Evolutionary conservation across 2,797 vertebrate genomes (phyloP), one percentile per base, ranked within the genome.

Genomic region (Odontamblyopus lacepedii): DNA sequence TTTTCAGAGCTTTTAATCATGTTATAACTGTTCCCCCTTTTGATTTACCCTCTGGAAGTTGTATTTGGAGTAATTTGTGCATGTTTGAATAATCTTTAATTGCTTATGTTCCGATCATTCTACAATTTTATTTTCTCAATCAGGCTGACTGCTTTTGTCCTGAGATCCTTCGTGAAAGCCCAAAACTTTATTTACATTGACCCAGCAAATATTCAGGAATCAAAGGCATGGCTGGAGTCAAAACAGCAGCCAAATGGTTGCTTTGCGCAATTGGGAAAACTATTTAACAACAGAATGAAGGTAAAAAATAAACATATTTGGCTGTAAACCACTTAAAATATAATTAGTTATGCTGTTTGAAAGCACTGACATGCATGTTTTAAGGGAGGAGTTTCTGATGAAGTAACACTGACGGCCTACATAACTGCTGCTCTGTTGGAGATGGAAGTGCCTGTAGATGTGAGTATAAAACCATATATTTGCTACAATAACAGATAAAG

Each of bases 121-220:
- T 38, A 2, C 35, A 38, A 9, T 38, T 38, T 38, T 38, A 38
- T 38, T 38, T 38, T 38, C 35, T 38, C 35, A 38, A 3, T 38
- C 60, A 96, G 95, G 95, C 79, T 97, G 82, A 97, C 96, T 5
- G 93, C 95, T 2, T 95, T 97, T 79, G 95, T 97, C 18, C 64
- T 95, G 83, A 94, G 94, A 78, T 92, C 93, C 0, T 96, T 96
- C 68, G 84, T 84, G 73, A 94, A 93, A 85, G 95, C 95, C 27
- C 75, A 18, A 61, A 32, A 83, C 26, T 95, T 94, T 63, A 87
- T 95, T 81, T 93, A 91, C 76, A 94, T 95, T 23, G 95, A 96
- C 63, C 90, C 93, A 32, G 30, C 41, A n/a, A 91, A 80, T 5
- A 91, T 95, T 38, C 51, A 86, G 8, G 63, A 87, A 32, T 87